phyloP scores from a whole-genome alignment of 2,888 invertebrate genomes.

The Ptilodon capucinus region DNA sequence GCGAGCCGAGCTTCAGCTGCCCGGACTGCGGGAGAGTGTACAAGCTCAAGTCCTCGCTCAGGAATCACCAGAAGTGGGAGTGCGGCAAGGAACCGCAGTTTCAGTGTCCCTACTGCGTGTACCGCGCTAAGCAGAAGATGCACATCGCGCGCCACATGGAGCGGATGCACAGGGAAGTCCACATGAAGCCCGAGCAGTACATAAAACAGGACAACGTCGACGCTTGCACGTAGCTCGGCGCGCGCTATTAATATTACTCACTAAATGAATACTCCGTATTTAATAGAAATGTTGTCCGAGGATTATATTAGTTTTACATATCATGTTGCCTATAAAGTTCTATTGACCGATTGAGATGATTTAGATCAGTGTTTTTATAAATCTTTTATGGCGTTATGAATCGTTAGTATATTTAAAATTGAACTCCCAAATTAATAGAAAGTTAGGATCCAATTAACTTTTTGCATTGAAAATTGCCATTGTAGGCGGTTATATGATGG shows the following conservation, averaged over 20 bases:
- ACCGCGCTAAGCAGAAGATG: constrained; percentile 92
- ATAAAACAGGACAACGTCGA: constrained; percentile 79
- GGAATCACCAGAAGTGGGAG: constrained; percentile 93
- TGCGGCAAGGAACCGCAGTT: constrained; percentile 93
- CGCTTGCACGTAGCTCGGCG: constrained; percentile 69
- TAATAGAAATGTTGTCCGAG: constrained; percentile 26
- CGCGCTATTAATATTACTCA: constrained; percentile 14
- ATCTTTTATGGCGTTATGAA: constrained; percentile 29
- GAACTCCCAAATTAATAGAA: too few relatives aligned
- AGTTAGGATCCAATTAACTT: too few relatives aligned
- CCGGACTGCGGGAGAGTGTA: constrained; percentile 92
- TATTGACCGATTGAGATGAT: constrained; percentile 30
- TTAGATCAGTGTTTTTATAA: constrained; percentile 31
- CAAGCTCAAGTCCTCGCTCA: constrained; percentile 92
- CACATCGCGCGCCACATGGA: constrained; percentile 92
- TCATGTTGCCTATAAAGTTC: constrained; percentile 37
- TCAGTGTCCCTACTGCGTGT: constrained; percentile 92
- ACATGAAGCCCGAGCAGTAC: constrained; percentile 75
- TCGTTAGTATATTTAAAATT: constrained; percentile 33
- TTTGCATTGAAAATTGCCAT: too few relatives aligned
- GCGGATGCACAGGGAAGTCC: constrained; percentile 89
- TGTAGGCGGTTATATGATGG: too few relatives aligned
- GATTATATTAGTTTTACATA: constrained; percentile 43
- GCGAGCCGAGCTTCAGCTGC: constrained; percentile 87
- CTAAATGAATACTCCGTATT: constrained; percentile 50